Base-by-base conservation (phyloP, 2,113 vertebrate species). In the Hippocampus abdominalis region DNA sequence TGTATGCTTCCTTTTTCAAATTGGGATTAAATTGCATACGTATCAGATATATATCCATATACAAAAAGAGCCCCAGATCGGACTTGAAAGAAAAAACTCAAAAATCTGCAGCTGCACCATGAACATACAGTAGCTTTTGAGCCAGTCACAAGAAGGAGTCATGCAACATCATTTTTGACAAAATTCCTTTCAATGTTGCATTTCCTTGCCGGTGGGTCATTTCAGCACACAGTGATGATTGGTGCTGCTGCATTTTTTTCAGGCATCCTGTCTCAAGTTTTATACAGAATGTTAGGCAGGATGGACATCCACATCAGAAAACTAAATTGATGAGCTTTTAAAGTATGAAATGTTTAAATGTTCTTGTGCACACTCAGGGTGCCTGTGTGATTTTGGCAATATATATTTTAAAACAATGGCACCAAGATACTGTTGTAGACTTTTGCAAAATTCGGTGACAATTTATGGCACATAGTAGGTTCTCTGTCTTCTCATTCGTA, bases 371-470 rank as follows among this genome's bases (percentile, higher is more conserved):
- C 20, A n/a, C 64, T 68, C 73, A 70, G 67, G 70, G 23, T 76
- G 54, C 59, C 70, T 71, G 64, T 66, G 7, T n/a, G 44, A 11
- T 29, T n/a, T 32, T 29, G 32, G 21, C 4, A 25, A 44, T 32
- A 60, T 68, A 16, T 60, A 20, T 72, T 59, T 69, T 53, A 68
- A 75, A 63, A 20, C 46, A 51, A 23, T 53, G 64, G 68, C 60
- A 60, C 36, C 12, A 65, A 66, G 29, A 70, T 64, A 59, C 60
- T 62, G 36, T 51, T 16, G 12, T 40, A 27, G 11, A 44, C 42
- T 51, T 57, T 42, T 29, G 27, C 48, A 44, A 27, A 65, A 44
- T 18, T 73, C 62, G 13, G 63, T 53, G 57, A 48, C 21, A 68
- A 20, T 29, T 23, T 53, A 7, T 54, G 4, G 72, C n/a, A 59